Evolutionary conservation across 1,140 invertebrate species (phyloP).

Genomic region (Hesperophylax magnus): DNA sequence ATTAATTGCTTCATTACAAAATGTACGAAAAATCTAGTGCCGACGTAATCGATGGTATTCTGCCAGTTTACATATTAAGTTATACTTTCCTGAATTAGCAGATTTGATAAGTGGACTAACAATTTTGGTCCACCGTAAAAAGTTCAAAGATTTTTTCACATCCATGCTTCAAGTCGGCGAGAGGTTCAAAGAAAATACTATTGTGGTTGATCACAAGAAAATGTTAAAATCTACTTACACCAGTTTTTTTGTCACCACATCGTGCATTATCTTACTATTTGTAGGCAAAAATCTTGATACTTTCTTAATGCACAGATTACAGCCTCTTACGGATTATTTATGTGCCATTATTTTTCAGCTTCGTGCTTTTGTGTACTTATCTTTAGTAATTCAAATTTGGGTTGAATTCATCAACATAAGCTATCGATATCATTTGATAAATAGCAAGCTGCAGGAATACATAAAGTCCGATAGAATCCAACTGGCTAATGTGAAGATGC

Average conservation of each 20-base stretch:
- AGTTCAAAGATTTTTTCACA: constrained; percentile 2
- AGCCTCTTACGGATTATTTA: neutral
- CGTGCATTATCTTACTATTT: neutral
- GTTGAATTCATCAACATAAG: constrained; percentile 14
- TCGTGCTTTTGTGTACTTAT: neutral
- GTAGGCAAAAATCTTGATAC: neutral
- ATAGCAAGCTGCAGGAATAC: constrained; percentile 16
- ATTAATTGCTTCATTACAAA: neutral
- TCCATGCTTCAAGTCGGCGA: neutral
- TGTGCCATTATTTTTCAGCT: constrained; percentile 15
- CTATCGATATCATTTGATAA: constrained; percentile 36
- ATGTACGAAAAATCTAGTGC: neutral
- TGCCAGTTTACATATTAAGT: constrained; percentile 42
- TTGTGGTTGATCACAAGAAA: neutral
- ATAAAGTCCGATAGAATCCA: neutral
- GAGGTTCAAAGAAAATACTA: neutral
- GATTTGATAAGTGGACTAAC: constrained; percentile 2
- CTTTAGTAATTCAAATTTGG: constrained; percentile 28
- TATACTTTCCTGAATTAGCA: constrained; percentile 16
- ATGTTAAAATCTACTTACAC: neutral
- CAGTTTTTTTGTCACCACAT: neutral
- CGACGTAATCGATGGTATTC: constrained; percentile 15
- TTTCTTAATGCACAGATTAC: neutral
- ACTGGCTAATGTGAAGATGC: neutral
- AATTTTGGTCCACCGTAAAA: neutral